Conservation (phyloP, 2,797 vertebrate species). For the Macrochelys suwanniensis region DNA sequence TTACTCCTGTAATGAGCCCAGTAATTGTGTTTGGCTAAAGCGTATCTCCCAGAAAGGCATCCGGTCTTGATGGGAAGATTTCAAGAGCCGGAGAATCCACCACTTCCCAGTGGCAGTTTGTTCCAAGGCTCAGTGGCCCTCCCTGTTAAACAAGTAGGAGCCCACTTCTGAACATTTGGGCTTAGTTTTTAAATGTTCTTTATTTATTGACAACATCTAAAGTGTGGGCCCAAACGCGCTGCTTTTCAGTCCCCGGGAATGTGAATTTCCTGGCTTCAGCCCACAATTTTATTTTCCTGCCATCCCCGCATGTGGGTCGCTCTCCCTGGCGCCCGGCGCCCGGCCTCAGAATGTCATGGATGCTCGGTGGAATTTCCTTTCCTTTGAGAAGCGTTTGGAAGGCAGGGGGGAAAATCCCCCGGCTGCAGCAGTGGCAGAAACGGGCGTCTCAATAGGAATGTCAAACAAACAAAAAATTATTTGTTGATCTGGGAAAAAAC, state of each 20-base stretch:
- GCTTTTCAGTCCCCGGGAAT: neutral
- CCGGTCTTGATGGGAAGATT: neutral
- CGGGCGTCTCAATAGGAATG: neutral
- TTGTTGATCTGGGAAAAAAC: neutral
- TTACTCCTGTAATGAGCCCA: neutral
- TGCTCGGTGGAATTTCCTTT: neutral
- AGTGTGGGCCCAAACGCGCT: fast-evolving
- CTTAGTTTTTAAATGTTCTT: fast-evolving
- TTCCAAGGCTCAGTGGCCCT: neutral
- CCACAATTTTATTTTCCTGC: neutral
- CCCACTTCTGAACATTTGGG: neutral
- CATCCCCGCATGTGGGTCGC: neutral
- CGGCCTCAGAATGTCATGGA: neutral
- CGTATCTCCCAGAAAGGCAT: fast-evolving
- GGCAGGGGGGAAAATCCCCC: neutral
- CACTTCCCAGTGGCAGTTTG: neutral
- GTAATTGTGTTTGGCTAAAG: neutral
- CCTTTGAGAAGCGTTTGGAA: neutral
- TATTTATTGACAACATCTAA: neutral
- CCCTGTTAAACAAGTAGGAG: neutral
- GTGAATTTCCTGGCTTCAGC: neutral
- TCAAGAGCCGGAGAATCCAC: neutral
- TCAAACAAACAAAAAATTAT: neutral
- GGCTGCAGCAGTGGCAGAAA: neutral
- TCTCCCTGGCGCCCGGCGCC: neutral